Evolutionary conservation across 2,113 vertebrate genomes (phyloP).

Genomic region (Gymnorhina tibicen): DNA sequence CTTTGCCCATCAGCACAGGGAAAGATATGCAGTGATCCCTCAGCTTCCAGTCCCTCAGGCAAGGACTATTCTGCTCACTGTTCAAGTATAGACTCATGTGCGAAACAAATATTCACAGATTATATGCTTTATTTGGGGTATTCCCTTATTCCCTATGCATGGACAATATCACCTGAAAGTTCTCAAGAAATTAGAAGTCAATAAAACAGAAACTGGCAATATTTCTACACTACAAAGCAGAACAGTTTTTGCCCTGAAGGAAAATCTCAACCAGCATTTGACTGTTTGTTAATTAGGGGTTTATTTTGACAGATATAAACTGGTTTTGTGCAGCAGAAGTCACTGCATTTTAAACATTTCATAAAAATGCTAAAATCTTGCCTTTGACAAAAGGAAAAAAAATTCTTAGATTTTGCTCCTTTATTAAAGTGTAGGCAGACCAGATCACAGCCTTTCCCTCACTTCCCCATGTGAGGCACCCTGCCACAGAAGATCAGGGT

Average conservation of each 20-base stretch:
- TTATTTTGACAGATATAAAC: neutral
- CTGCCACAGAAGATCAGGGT: neutral
- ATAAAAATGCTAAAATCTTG: neutral
- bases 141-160: neutral
- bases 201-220: neutral
- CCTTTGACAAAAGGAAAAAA: neutral
- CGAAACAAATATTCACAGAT: neutral
- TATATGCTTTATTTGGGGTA: neutral
- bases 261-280: neutral
- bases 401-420: neutral
- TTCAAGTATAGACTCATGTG: neutral
- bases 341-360: neutral
- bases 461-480: neutral
- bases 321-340: neutral
- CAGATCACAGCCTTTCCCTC: neutral
- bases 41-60: neutral
- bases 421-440: neutral
- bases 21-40: neutral
- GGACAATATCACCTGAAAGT: neutral
- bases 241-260: neutral
- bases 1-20: neutral
- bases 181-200: neutral
- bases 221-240: neutral
- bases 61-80: neutral
- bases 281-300: neutral